Conservation (phyloP, 2,113 vertebrate species). For the Coregonus clupeaformis region DNA sequence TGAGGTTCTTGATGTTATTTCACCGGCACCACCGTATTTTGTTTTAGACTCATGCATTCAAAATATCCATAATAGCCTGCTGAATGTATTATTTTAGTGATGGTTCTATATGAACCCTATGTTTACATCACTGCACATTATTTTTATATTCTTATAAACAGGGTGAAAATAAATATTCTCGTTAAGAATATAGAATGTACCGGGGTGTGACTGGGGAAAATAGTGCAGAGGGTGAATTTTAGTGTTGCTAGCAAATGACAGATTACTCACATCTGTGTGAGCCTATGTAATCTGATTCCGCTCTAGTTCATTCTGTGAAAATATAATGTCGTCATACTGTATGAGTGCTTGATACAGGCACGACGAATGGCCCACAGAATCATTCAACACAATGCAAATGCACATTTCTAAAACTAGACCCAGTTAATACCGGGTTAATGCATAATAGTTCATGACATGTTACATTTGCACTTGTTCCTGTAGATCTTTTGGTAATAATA, state of each 20-base stretch:
- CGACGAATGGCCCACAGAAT: constrained; percentile 48
- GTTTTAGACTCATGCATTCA: too few relatives aligned
- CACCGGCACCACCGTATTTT: neutral
- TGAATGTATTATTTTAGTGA: neutral
- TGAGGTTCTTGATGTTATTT: too few relatives aligned
- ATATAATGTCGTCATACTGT: constrained; percentile 69
- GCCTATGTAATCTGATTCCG: constrained; percentile 74
- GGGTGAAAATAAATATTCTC: neutral
- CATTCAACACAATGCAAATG: constrained; percentile 38
- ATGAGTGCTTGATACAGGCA: constrained; percentile 57
- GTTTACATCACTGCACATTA: too few relatives aligned
- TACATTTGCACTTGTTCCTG: neutral
- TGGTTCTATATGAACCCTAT: neutral
- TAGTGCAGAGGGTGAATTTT: constrained; percentile 52
- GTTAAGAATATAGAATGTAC: constrained; percentile 1
- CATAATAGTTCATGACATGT: neutral
- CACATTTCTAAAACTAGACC: neutral
- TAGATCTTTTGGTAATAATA: neutral
- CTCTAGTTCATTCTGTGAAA: constrained; percentile 73
- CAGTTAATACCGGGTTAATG: neutral
- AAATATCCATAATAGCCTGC: too few relatives aligned
- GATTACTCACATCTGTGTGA: constrained; percentile 75
- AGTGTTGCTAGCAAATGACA: constrained; percentile 67
- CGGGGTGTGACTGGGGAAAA: constrained; percentile 19
- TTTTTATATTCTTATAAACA: too few relatives aligned